phyloP scores from a whole-genome alignment of 2,888 invertebrate species.

The Embidobia sp. region DNA sequence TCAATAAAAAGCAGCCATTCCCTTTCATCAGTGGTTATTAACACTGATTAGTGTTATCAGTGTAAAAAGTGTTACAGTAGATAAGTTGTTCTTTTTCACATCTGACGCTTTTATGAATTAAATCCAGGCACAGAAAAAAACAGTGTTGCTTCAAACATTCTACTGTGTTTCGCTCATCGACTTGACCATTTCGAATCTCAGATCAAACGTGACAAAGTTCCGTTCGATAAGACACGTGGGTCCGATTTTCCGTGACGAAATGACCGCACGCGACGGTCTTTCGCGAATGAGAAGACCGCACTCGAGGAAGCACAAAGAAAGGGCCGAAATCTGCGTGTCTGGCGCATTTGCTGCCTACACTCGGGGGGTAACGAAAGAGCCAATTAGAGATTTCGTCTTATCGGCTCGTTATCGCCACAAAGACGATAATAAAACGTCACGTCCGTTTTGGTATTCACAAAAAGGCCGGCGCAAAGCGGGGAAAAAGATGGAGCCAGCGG shows the following conservation, averaged over 20 bases:
- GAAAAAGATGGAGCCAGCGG: too few relatives aligned
- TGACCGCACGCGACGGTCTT: neutral
- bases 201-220: conserved; percentile 5
- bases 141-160: too few relatives aligned
- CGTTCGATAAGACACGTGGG: conserved; percentile 7
- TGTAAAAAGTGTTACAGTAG: too few relatives aligned
- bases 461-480: conserved; percentile 15
- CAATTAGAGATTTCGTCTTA: conserved; percentile 54
- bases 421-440: conserved; percentile 52
- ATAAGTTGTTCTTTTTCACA: too few relatives aligned
- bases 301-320: conserved; percentile 13
- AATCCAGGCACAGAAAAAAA: too few relatives aligned
- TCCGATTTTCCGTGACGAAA: too few relatives aligned
- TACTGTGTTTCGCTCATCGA: too few relatives aligned
- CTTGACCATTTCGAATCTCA: too few relatives aligned
- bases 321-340: conserved; percentile 30
- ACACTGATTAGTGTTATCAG: too few relatives aligned
- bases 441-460: conserved; percentile 45
- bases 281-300: conserved; percentile 11
- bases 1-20: too few relatives aligned
- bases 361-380: conserved; percentile 17
- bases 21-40: too few relatives aligned
- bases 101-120: too few relatives aligned
- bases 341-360: conserved; percentile 34
- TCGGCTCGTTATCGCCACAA: conserved; percentile 32